Evolutionary conservation across 2,113 vertebrate genomes (phyloP).

Genomic region (Scytalopus superciliaris): DNA sequence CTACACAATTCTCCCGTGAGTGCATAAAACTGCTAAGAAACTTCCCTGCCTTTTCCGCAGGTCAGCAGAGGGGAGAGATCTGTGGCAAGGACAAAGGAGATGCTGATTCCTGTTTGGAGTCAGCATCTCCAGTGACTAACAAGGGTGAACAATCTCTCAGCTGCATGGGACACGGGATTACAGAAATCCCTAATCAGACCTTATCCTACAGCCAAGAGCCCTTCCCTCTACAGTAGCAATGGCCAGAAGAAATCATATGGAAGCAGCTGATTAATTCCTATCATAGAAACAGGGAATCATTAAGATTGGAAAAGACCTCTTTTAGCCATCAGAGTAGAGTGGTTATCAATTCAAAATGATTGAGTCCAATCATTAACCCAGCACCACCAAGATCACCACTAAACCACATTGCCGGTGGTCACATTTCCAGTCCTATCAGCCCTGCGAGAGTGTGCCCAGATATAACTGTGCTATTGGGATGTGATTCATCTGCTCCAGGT

Average conservation of each 20-base stretch:
- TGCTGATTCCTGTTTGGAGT: background rate
- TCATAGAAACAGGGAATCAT: background rate
- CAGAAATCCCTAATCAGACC: background rate
- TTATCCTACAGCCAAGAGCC: background rate
- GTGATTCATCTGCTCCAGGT: background rate
- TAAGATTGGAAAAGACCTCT: background rate
- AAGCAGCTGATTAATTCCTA: background rate
- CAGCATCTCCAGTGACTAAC: background rate
- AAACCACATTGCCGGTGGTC: background rate
- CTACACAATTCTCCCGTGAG: background rate
- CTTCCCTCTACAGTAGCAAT: background rate
- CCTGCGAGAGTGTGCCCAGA: background rate
- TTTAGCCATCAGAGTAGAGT: background rate
- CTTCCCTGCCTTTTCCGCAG: background rate
- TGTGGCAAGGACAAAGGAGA: background rate
- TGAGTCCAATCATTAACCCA: background rate
- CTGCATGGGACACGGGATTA: background rate
- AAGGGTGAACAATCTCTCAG: background rate
- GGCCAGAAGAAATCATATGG: background rate
- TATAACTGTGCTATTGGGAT: accelerated
- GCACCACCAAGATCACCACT: background rate
- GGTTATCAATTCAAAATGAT: background rate
- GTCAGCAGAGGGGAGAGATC: background rate
- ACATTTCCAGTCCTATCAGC: background rate
- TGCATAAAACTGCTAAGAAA: background rate